Conservation (phyloP, 2,113 vertebrate species). For the Puma concolor region DNA sequence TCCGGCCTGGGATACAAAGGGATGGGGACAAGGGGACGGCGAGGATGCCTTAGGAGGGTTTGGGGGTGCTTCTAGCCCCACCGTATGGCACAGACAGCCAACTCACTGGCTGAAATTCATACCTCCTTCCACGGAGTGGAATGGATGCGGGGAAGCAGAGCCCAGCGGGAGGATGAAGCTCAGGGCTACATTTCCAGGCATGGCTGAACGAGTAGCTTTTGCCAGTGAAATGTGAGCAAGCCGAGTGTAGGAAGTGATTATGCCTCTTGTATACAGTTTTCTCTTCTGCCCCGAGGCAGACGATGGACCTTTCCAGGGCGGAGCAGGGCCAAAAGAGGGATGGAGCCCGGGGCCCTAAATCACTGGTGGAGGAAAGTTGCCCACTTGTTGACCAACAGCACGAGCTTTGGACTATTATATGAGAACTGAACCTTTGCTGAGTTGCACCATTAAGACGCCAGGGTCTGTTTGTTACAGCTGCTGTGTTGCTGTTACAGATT, state of each 20-base stretch:
- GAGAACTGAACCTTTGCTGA: not conserved
- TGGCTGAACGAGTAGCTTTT: not conserved
- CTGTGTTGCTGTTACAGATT: not conserved
- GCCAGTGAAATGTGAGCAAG: not conserved
- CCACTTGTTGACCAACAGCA: not conserved
- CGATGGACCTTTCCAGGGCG: not conserved
- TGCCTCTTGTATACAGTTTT: not conserved
- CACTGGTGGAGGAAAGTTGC: not conserved
- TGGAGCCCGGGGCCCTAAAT: not conserved
- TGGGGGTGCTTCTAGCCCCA: not conserved
- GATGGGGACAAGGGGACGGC: not conserved
- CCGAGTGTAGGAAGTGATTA: accelerated
- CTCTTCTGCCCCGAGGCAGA: not conserved
- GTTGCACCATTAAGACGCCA: not conserved
- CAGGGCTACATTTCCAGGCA: not conserved
- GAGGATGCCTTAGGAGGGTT: too few relatives aligned
- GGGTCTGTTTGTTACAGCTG: not conserved
- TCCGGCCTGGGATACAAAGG: not conserved
- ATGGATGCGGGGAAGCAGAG: not conserved
- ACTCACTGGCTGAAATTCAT: not conserved
- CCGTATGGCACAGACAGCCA: not conserved
- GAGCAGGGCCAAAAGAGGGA: not conserved
- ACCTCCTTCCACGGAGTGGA: not conserved
- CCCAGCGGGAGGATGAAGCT: not conserved
- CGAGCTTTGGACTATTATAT: not conserved